Evolutionary conservation across 2,797 vertebrate genomes (phyloP).

Genomic region (Sciurus vulgaris): DNA sequence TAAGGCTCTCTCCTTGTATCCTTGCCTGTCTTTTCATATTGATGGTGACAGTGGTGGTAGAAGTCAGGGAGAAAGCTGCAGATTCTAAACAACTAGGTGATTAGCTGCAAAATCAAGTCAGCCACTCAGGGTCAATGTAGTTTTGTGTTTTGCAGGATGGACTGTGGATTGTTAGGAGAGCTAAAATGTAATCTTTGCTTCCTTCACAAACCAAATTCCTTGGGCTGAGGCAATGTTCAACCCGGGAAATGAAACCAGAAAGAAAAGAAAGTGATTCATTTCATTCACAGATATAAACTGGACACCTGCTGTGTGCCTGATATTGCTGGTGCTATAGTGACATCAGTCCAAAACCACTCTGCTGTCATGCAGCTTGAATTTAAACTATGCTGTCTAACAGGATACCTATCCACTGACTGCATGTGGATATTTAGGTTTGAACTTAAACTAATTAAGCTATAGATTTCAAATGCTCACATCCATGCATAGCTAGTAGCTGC

Average conservation of each 20-base stretch:
- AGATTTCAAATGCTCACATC: background rate
- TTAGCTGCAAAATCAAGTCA: background rate
- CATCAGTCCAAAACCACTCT: background rate
- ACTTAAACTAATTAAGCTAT: background rate
- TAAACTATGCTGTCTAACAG: background rate
- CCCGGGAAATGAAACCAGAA: constrained; percentile 19
- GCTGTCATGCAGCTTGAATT: background rate
- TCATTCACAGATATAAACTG: background rate
- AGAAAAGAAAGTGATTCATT: background rate
- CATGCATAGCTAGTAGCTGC: background rate
- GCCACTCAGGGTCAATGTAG: background rate
- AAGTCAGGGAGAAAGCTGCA: background rate
- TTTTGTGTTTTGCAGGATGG: background rate
- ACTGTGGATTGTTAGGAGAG: background rate
- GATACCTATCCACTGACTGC: no score
- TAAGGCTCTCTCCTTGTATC: background rate
- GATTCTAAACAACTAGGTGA: background rate
- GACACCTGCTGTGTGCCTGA: background rate
- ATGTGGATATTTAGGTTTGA: constrained; percentile 12
- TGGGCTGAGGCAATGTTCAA: background rate
- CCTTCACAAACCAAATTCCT: background rate
- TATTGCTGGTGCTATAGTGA: background rate
- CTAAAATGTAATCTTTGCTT: background rate
- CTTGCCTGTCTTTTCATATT: background rate
- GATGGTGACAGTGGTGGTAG: background rate